These are phyloP conservation scores for Antheraea pernyi DNA, from an alignment of 1,140 invertebrate genomes.

Conservation along the genomic window DNA sequence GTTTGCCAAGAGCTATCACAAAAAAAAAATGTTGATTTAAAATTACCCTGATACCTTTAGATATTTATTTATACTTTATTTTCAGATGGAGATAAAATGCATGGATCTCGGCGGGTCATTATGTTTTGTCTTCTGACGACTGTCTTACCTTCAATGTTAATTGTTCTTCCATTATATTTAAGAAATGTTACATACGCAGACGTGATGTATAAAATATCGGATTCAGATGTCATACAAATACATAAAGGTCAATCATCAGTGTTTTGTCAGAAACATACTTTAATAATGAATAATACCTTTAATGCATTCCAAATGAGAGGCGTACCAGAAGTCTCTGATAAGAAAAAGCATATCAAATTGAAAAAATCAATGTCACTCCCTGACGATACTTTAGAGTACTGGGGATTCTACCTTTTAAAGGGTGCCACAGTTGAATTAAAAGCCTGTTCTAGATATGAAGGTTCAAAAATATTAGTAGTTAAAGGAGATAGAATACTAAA, in stretches of 20 bases:
- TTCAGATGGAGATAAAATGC: conserved; percentile 85
- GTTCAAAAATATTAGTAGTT: conserved; percentile 88
- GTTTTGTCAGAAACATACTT: conserved; percentile 88
- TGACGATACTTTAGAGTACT: conserved; percentile 93
- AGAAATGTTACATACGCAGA: conserved; percentile 86
- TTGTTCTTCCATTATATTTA: conserved; percentile 87
- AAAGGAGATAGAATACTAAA: conserved; percentile 87
- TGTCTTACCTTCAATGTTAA: conserved; percentile 84
- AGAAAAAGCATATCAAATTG: conserved; percentile 86
- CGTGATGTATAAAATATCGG: conserved; percentile 86
- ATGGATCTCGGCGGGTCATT: conserved; percentile 86
- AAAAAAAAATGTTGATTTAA: too few species aligned
- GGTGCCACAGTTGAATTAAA: conserved; percentile 87
- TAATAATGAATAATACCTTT: conserved; percentile 89
- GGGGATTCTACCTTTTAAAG: conserved; percentile 91
- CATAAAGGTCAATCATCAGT: conserved; percentile 87
- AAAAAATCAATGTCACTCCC: conserved; percentile 90
- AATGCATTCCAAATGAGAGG: conserved; percentile 90
- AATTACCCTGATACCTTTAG: background rate
- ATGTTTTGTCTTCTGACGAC: conserved; percentile 87
- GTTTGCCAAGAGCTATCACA: too few species aligned
- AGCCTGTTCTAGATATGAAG: conserved; percentile 89
- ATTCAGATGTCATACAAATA: conserved; percentile 90
- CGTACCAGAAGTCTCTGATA: conserved; percentile 83
- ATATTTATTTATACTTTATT: conserved; percentile 52